Conservation (phyloP, 2,113 vertebrate genomes). For the Poeciliopsis occidentalis region DNA sequence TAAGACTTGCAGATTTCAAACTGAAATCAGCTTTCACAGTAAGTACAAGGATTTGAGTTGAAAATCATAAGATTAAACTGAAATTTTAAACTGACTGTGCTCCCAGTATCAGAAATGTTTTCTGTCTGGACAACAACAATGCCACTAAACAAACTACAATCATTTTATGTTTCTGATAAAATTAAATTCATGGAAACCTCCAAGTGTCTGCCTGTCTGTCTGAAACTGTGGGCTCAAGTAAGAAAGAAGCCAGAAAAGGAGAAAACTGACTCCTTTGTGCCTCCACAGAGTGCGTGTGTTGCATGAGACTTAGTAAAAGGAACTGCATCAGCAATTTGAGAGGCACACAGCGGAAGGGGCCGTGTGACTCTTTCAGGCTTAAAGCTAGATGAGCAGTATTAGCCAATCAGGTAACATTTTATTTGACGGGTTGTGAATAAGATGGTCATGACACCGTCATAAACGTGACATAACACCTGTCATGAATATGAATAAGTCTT, state of each 20-base stretch:
- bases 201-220: constrained; percentile 28
- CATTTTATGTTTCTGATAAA: constrained; percentile 7
- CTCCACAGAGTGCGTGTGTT: constrained; percentile 9
- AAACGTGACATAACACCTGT: too few relatives aligned
- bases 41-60: constrained; percentile 53
- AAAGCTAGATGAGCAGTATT: constrained; percentile 1
- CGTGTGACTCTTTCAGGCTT: constrained; percentile 13
- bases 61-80: constrained; percentile 33
- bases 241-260: constrained; percentile 41
- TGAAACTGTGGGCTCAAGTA: constrained; percentile 39
- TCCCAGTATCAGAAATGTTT: not conserved
- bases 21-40: constrained; percentile 46
- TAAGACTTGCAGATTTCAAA: constrained; percentile 16
- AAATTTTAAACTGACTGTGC: constrained; percentile 20
- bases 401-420: not conserved
- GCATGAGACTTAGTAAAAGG: constrained; percentile 6
- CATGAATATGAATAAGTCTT: too few relatives aligned
- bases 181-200: constrained; percentile 13
- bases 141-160: not conserved
- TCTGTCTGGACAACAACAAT: not conserved
- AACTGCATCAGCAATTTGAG: constrained; percentile 39
- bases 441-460: too few relatives aligned
- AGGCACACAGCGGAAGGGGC: constrained; percentile 14
- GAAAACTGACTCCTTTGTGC: constrained; percentile 67
- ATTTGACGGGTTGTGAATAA: too few relatives aligned